phyloP scores from a whole-genome alignment of 2,113 vertebrate genomes.

The Todiramphus saurophagus region DNA sequence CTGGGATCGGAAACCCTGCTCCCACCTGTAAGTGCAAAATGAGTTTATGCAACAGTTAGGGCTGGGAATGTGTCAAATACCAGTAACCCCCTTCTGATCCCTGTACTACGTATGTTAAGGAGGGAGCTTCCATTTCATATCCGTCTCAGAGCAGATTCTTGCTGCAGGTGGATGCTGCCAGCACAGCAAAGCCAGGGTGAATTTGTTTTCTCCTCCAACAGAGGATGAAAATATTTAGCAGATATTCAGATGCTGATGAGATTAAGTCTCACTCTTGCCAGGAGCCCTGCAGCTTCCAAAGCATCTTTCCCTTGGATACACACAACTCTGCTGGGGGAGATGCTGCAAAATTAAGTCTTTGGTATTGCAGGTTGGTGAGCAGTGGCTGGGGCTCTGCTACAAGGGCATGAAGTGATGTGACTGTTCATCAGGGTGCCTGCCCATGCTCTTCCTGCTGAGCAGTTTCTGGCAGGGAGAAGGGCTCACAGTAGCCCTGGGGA shows the following conservation, averaged over 20 bases:
- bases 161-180: background rate
- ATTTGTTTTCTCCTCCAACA: background rate
- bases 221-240: background rate
- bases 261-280: background rate
- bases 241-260: background rate
- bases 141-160: background rate
- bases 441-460: background rate
- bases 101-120: background rate
- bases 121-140: background rate
- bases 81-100: background rate
- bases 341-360: background rate
- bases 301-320: background rate
- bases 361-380: accelerated
- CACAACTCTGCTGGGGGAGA: background rate
- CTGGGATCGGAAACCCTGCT: background rate
- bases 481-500: background rate
- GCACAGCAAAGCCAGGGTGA: background rate
- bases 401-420: background rate
- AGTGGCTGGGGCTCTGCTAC: background rate
- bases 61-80: background rate
- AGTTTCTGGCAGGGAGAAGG: background rate
- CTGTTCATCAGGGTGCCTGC: background rate
- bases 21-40: background rate
- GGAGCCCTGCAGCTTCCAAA: background rate
- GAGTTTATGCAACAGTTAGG: background rate